Base-by-base conservation (phyloP, 2,113 vertebrate genomes). In the Phylloscopus whistleri region DNA sequence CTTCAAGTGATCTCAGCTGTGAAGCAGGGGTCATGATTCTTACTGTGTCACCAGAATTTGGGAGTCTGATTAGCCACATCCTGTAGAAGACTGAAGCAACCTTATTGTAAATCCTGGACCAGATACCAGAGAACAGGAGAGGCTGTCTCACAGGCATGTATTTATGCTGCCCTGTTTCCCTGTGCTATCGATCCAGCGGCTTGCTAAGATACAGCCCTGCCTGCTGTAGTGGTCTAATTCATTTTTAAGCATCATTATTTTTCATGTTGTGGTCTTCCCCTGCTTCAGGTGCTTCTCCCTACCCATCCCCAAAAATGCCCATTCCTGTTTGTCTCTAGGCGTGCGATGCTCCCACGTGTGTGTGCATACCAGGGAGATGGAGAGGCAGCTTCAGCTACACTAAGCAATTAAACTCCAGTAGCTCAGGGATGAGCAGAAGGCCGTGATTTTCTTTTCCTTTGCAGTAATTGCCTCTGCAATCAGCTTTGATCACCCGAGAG, bases 391-490 rank as follows among this genome's bases (percentile, higher is more conserved):
- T 98, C 98, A 98, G 98, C 98, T 98, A 98, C 98, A 98, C 98
- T 98, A 98, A 98, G 98, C 98, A 99, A 98, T 99, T 99, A 98
- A 98, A 98, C 97, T 97, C 98, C 63, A 86, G 96, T 96, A 98
- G 98, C 97, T 97, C 90, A 93, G 95, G 97, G 98, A 98, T 98
- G 97, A 98, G 97, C 96, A 97, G 96, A 97, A 88, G 95, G 96
- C 97, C 95, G 97, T 98, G 98, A 94, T 98, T 98, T 97, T 96
- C 97, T 96, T 97, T 97, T 92, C 93, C 97, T 97, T 89, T 94
- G 97, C 97, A 96, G 97, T 98, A 98, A 98, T 99, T 99, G 98
- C 98, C 98, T 98, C 96, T 84, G 98, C 98, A 97, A 97, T 98
- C 98, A 97, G 95, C 94, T 98, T 97, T 98, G 98, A 98, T 99